A percentile compares a stretch with the other conserved stretches of the same genome.
Evolutionary conservation across 2,888 invertebrate species (phyloP).

Genomic region (Camponotus fellah): DNA sequence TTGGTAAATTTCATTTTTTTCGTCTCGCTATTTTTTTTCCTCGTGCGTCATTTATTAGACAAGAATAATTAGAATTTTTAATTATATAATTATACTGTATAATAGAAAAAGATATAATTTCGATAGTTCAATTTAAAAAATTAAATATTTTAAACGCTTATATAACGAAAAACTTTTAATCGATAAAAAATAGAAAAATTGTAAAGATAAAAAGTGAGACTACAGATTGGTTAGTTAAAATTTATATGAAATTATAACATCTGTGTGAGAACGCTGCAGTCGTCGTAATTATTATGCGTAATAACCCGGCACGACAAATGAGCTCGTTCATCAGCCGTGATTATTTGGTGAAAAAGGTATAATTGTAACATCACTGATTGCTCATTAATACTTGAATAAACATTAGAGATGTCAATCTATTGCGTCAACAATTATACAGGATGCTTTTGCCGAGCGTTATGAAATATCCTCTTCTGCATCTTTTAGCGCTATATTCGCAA

Average conservation of each 20-base stretch:
- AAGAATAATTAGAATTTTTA: background rate
- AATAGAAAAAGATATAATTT: background rate
- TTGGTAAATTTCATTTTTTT: background rate
- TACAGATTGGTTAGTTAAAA: conserved; percentile 17
- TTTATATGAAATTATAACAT: conserved; percentile 10
- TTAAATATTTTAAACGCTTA: background rate
- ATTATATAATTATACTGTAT: background rate
- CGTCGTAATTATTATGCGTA: conserved; percentile 38
- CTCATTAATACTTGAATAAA: conserved; percentile 41
- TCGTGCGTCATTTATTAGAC: background rate
- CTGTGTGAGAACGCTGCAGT: conserved; percentile 7
- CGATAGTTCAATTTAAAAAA: background rate
- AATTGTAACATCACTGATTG: conserved; percentile 36
- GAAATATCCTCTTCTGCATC: background rate
- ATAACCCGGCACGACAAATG: conserved; percentile 26
- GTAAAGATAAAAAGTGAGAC: background rate
- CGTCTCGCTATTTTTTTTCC: background rate
- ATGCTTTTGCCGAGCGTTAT: background rate
- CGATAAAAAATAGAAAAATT: background rate
- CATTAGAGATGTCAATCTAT: conserved; percentile 10
- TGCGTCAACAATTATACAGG: background rate
- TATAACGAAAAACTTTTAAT: background rate
- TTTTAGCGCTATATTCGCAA: background rate
- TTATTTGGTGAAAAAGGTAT: conserved; percentile 35
- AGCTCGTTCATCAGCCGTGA: conserved; percentile 31